These are phyloP conservation scores for Chaetodon trifascialis DNA, from an alignment of 2,113 vertebrate genomes.

Conservation along the genomic window DNA sequence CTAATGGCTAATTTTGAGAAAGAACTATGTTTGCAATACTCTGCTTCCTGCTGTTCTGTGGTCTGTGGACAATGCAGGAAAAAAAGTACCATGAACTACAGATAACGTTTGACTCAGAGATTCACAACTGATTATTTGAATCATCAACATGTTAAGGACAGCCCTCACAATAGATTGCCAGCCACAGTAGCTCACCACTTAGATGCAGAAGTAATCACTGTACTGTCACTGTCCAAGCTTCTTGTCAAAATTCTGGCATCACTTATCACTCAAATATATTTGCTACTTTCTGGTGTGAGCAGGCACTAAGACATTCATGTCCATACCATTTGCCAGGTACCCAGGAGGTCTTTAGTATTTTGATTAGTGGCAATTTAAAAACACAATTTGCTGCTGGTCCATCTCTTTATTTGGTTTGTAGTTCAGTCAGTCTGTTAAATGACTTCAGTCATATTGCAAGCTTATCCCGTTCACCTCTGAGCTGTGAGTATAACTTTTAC, in stretches of 20 bases:
- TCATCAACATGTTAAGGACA: too few species aligned
- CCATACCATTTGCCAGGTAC: not conserved
- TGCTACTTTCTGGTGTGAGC: not conserved
- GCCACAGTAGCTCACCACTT: not conserved
- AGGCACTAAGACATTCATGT: not conserved
- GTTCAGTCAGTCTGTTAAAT: not conserved
- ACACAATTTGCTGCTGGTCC: not conserved
- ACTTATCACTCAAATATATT: not conserved
- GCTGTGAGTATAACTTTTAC: conserved; percentile 6
- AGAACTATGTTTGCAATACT: not conserved
- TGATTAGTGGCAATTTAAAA: not conserved
- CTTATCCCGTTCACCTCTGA: not conserved
- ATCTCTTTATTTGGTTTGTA: not conserved
- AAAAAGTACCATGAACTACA: not conserved
- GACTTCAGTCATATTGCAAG: not conserved
- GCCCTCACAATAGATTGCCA: too few species aligned
- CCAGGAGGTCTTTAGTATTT: not conserved
- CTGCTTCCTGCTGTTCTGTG: not conserved
- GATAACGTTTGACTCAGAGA: not conserved
- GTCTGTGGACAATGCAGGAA: too few species aligned
- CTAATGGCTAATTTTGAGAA: not conserved
- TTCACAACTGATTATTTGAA: too few species aligned
- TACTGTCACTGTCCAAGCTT: not conserved
- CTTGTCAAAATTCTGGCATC: not conserved
- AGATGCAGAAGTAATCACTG: not conserved